Evolutionary conservation across 92 coral and sea anemone species (phyloP).

Genomic region (Anthopleura xanthogrammica): DNA sequence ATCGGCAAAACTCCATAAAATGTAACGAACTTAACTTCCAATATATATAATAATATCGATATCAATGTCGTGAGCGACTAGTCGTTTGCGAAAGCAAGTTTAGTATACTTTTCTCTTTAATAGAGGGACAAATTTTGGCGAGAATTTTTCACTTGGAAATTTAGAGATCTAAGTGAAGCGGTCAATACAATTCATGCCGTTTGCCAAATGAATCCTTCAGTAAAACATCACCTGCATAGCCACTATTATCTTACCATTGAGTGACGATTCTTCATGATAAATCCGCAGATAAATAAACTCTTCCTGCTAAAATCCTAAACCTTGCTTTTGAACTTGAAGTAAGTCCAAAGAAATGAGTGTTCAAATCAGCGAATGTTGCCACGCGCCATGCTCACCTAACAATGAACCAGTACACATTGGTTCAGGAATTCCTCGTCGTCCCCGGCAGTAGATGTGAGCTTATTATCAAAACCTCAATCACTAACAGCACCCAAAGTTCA

Average conservation of each 20-base stretch:
- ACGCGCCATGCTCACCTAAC: background rate
- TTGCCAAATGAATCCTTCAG: background rate
- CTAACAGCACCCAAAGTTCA: constrained; percentile 16
- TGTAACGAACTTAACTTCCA: background rate
- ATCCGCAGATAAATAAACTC: background rate
- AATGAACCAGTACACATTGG: background rate
- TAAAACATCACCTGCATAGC: background rate
- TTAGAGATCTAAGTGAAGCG: too few relatives aligned
- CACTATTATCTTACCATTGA: background rate
- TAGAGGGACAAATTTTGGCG: too few relatives aligned
- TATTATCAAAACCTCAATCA: constrained; percentile 27
- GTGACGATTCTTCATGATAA: background rate
- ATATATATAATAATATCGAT: too few relatives aligned
- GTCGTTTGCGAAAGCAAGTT: background rate
- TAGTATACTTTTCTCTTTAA: too few relatives aligned
- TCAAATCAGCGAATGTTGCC: too few relatives aligned
- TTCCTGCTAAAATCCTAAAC: background rate
- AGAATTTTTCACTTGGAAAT: too few relatives aligned
- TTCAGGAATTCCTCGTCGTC: constrained; percentile 8
- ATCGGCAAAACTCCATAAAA: background rate
- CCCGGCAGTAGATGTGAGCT: background rate
- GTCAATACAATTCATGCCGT: background rate
- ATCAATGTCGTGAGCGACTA: background rate
- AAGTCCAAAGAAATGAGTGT: too few relatives aligned
- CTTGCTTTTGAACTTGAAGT: background rate